Conservation (phyloP, 2,888 invertebrate genomes). For the Ophioninae sp. region DNA sequence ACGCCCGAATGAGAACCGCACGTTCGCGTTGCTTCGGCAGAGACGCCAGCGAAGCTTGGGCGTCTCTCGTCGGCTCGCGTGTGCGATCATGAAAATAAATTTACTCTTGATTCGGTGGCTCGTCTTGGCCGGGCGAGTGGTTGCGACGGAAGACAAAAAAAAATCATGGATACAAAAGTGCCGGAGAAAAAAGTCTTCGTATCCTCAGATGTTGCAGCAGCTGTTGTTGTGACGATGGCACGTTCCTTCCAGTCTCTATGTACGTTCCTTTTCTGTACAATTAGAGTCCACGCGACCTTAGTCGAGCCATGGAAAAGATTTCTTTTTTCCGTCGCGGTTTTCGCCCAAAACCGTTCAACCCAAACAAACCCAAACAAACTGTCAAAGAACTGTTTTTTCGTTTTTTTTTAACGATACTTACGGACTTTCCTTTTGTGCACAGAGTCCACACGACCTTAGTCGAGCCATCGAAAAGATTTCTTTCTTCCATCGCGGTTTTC, state of each 20-base stretch:
- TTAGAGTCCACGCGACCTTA: not conserved
- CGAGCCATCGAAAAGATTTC: too few relatives aligned
- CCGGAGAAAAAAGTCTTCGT: not conserved
- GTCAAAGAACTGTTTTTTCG: too few relatives aligned
- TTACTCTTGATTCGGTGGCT: not conserved
- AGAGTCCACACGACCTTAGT: too few relatives aligned
- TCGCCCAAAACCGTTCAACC: too few relatives aligned
- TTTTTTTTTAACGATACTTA: too few relatives aligned
- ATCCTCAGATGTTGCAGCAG: not conserved
- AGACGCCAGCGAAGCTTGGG: not conserved
- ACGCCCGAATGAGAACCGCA: constrained; percentile 58
- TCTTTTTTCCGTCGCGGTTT: too few relatives aligned
- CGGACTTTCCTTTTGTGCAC: too few relatives aligned
- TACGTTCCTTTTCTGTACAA: not conserved
- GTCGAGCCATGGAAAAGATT: not conserved
- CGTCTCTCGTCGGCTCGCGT: constrained; percentile 5
- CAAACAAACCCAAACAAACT: too few relatives aligned
- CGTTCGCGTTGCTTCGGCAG: constrained; percentile 19
- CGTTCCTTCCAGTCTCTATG: not conserved
- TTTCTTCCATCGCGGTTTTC: too few relatives aligned
- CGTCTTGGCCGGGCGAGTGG: not conserved
- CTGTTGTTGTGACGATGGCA: not conserved
- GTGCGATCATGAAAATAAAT: constrained; percentile 25
- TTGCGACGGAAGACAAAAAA: not conserved
- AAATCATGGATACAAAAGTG: not conserved